Conservation (phyloP, 2,113 vertebrate genomes). For the Megalops atlanticus region DNA sequence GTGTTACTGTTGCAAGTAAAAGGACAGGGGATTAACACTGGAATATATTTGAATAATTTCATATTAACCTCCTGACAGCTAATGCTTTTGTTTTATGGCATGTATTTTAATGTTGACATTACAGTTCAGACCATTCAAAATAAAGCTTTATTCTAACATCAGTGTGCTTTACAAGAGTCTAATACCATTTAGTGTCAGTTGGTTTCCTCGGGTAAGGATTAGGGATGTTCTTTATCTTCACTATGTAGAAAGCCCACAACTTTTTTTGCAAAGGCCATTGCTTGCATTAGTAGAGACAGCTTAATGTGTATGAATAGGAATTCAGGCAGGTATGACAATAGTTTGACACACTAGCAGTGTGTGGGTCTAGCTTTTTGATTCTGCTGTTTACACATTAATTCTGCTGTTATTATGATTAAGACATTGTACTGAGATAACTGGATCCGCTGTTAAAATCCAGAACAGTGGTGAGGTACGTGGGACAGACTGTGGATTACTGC, state of each 20-base stretch:
- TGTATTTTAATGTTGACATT: conserved; percentile 59
- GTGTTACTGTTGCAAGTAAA: conserved; percentile 50
- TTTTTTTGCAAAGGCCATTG: neutral
- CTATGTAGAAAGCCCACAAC: neutral
- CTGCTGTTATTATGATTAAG: neutral
- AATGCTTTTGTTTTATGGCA: conserved; percentile 51
- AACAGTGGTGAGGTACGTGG: neutral
- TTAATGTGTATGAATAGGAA: neutral
- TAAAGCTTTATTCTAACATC: neutral
- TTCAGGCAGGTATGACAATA: neutral
- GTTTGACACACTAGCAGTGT: neutral
- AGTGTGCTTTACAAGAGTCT: neutral
- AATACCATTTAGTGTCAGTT: neutral
- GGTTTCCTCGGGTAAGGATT: neutral
- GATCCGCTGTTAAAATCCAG: neutral
- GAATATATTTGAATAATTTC: conserved; percentile 73
- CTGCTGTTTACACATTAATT: too few relatives aligned
- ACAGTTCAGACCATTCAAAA: conserved; percentile 47
- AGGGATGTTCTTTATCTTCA: neutral
- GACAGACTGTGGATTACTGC: neutral
- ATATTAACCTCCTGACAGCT: conserved; percentile 57
- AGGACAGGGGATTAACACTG: conserved; percentile 58
- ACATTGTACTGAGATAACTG: neutral
- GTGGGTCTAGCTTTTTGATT: neutral
- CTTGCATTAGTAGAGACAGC: too few relatives aligned